A percentile compares a stretch with the other conserved stretches of the same genome.
Evolutionary conservation across 2,888 invertebrate genomes (phyloP).

Genomic region (Ditylenchus weischeri): DNA sequence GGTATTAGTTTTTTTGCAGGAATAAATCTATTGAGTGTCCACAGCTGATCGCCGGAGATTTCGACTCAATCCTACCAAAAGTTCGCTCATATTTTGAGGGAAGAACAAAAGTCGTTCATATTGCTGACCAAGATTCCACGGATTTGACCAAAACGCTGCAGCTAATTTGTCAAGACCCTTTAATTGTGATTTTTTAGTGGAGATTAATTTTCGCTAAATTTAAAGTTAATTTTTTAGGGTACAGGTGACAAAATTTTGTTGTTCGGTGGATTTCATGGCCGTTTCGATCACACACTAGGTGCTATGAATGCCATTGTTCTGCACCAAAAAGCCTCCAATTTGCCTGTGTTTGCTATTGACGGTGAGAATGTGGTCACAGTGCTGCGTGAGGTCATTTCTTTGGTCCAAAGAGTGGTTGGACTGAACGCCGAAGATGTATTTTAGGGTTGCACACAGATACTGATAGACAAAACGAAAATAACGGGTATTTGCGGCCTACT

Average conservation of each 20-base stretch:
- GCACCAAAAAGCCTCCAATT: constrained; percentile 10
- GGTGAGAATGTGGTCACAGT: constrained; percentile 33
- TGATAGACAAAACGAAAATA: constrained; percentile 12
- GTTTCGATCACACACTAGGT: constrained; percentile 53
- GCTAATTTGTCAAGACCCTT: constrained; percentile 24
- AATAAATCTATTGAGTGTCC: constrained; percentile 26
- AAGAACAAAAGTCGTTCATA: constrained; percentile 23
- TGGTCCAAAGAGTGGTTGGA: background rate
- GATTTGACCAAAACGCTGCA: constrained; percentile 42
- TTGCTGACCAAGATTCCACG: constrained; percentile 44
- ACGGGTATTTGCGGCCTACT: constrained; percentile 41
- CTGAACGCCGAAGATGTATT: background rate
- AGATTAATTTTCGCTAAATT: background rate
- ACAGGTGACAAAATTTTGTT: constrained; percentile 28
- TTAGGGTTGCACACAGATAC: constrained; percentile 27
- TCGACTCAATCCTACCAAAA: constrained; percentile 42
- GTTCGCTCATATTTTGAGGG: constrained; percentile 33
- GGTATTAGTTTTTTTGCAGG: constrained; percentile 10
- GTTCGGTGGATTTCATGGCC: constrained; percentile 45
- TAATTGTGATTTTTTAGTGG: constrained; percentile 1
- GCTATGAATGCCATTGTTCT: constrained; percentile 41
- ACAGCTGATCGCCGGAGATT: constrained; percentile 43
- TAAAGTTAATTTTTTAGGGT: background rate
- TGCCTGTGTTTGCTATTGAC: constrained; percentile 31
- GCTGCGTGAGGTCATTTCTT: constrained; percentile 26